A percentile compares a stretch with the other conserved stretches of the same genome.
Evolutionary conservation across 2,888 invertebrate genomes (phyloP).

Genomic region (Campoletis raptor): DNA sequence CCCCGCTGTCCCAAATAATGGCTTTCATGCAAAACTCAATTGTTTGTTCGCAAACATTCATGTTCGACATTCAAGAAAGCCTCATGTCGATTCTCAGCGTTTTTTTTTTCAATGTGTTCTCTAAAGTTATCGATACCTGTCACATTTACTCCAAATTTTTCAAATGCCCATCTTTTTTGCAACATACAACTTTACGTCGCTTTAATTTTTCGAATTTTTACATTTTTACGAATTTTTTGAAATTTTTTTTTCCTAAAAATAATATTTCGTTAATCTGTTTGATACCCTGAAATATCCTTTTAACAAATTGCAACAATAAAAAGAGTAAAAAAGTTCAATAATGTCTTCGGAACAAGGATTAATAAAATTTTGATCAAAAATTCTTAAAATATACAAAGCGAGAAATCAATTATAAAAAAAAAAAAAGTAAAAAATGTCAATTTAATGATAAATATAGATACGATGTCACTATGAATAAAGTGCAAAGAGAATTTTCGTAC

Average conservation of each 20-base stretch:
- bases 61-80: background rate
- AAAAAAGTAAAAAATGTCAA: background rate
- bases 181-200: background rate
- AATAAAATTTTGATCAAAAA: background rate
- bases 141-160: background rate
- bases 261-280: background rate
- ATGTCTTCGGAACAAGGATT: background rate
- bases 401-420: background rate
- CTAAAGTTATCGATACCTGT: too few relatives aligned
- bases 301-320: background rate
- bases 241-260: too few relatives aligned
- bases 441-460: background rate
- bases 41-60: conserved; percentile 24
- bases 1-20: background rate
- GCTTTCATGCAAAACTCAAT: conserved; percentile 34
- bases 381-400: background rate
- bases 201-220: too few relatives aligned
- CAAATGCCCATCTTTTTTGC: background rate
- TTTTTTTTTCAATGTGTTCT: background rate
- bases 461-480: background rate
- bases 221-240: too few relatives aligned
- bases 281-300: background rate
- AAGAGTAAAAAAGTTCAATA: background rate
- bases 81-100: background rate
- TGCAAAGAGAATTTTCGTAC: background rate